Base-by-base conservation (phyloP, 2,113 vertebrate species). In the Bubo blakistoni region DNA sequence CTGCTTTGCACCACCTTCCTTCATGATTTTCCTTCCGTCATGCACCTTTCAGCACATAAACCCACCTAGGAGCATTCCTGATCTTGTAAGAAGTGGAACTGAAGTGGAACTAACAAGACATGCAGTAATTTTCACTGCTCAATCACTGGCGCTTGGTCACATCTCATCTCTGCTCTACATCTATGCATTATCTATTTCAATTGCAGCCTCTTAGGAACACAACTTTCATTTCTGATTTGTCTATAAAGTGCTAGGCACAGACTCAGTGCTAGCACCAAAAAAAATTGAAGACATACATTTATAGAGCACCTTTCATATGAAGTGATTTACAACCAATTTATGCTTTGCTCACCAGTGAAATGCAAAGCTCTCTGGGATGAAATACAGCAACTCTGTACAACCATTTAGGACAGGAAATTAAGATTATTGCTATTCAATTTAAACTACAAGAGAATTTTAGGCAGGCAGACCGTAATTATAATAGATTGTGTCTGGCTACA, bases 351-450 rank as follows among this genome's bases (percentile, higher is more conserved):
- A 88, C 82, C 55, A 90, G 67, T 62, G 71, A 88, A 92, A 95
- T 55, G 59, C 88, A 81, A 62, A 90, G 71, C 62, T 63, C 54
- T 81, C 69, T 78, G 47, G 38, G 55, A 86, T 88, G 82, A 93
- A 94, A 93, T 71, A 90, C 46, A 83, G 85, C 59, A 88, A 86
- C 81, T 77, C 82, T 74, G 51, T 36, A 70, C n/a, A 86, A 40
- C 74, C 62, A 55, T 81, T 93, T 47, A 93, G 82, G 81, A 65
- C 78, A 88, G 88, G 88, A 97, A 96, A 97, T 95, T 92, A 95
- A 92, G 85, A 92, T 83, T 90, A 95, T 9, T 86, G 62, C 92
- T 81, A 71, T 30, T 52, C 71, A 93, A 81, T 93, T 96, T 94
- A 88, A 93, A 70, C 62, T 93, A 51, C 82, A 88, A 30, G 65